Percentiles rank a stretch among this genome's conserved stretches.
Conservation (phyloP, 2,113 vertebrate species). For the Gasterosteus nipponicus region DNA sequence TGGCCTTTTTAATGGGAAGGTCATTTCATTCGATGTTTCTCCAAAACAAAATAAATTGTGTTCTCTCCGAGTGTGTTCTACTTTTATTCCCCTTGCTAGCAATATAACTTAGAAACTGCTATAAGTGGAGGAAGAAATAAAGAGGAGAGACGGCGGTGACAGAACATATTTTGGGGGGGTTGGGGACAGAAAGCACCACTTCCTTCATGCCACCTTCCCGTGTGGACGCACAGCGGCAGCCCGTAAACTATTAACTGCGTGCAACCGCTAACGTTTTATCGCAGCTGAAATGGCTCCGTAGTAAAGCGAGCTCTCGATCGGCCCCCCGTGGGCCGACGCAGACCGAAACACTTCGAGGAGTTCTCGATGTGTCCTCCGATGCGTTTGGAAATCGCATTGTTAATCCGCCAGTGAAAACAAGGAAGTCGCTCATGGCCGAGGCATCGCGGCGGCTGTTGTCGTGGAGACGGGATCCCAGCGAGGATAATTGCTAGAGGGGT, state of each 20-base stretch:
- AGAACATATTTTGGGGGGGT: conserved; percentile 4
- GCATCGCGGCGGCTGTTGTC: conserved; percentile 74
- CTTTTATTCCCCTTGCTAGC: conserved; percentile 74
- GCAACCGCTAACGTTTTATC: not conserved
- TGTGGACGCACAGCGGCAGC: conserved; percentile 8
- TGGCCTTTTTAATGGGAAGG: conserved; percentile 77
- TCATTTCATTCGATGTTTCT: conserved; percentile 75
- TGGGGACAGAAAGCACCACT: not conserved
- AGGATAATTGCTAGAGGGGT: conserved; percentile 83
- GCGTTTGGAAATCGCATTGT: conserved; percentile 41
- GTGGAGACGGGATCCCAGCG: conserved; percentile 76
- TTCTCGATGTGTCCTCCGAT: not conserved
- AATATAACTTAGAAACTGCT: conserved; percentile 71
- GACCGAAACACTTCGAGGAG: conserved; percentile 21
- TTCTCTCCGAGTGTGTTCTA: conserved; percentile 64
- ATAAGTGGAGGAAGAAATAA: conserved; percentile 59
- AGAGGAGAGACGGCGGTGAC: not conserved
- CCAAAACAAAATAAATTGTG: conserved; percentile 78
- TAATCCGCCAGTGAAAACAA: conserved; percentile 52
- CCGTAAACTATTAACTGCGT: conserved; percentile 7
- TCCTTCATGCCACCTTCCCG: conserved; percentile 1
- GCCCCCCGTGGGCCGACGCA: not conserved
- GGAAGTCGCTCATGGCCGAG: conserved; percentile 58
- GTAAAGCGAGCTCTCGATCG: not conserved
- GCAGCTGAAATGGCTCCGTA: conserved; percentile 1